phyloP scores from a whole-genome alignment of 2,888 invertebrate genomes.

The Drosophila stalkeri region DNA sequence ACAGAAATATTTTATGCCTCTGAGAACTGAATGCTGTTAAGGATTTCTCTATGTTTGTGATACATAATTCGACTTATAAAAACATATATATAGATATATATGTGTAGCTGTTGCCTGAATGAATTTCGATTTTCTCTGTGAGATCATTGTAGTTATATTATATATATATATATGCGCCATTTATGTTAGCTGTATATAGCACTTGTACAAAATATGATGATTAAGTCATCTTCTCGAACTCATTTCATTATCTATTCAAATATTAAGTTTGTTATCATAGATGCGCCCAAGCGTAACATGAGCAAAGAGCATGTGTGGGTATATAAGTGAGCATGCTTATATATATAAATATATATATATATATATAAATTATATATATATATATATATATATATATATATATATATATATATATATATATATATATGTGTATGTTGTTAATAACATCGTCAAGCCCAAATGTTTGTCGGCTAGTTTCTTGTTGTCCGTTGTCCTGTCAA shows the following conservation, averaged over 20 bases:
- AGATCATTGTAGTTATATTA: not conserved
- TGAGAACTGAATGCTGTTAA: too few species aligned
- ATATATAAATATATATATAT: not conserved
- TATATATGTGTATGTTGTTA: slow-evolving; percentile 39
- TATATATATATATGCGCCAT: not conserved
- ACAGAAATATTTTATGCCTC: too few species aligned
- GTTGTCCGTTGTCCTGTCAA: slow-evolving; percentile 60
- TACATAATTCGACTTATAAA: too few species aligned
- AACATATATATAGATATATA: too few species aligned
- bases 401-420: slow-evolving; percentile 6
- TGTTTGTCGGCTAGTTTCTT: slow-evolving; percentile 53
- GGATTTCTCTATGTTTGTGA: too few species aligned
- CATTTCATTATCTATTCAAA: slow-evolving; percentile 43
- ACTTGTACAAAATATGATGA: slow-evolving; percentile 9
- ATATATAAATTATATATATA: slow-evolving; percentile 17
- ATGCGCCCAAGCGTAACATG: slow-evolving; percentile 7
- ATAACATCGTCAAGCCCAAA: slow-evolving; percentile 54
- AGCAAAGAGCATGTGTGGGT: slow-evolving; percentile 12
- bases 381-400: slow-evolving; percentile 3
- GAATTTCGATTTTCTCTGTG: not conserved
- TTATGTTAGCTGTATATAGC: not conserved
- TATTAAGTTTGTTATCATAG: slow-evolving; percentile 5
- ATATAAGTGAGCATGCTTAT: not conserved
- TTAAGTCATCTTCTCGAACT: slow-evolving; percentile 17
- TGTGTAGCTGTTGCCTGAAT: too few species aligned